Percentiles rank a stretch among this genome's conserved stretches.
Conservation (phyloP, 2,888 invertebrate species). For the Calliphora vomitoria region DNA sequence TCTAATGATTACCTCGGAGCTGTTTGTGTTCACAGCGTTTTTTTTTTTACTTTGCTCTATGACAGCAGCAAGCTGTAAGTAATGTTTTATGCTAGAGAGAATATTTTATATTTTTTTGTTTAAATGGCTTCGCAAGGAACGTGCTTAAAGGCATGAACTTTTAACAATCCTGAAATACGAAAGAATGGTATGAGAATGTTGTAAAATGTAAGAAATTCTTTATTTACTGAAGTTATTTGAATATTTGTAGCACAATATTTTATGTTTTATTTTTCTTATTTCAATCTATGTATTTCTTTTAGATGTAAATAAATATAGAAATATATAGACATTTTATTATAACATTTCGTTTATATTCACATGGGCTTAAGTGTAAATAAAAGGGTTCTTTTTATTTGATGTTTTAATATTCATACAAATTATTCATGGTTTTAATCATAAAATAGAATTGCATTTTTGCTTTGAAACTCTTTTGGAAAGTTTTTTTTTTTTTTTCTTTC, state of each 20-base stretch:
- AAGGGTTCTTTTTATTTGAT: slow-evolving; percentile 17
- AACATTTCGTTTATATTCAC: slow-evolving; percentile 11
- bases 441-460: not conserved
- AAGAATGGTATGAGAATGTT: not conserved
- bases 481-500: not conserved
- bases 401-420: slow-evolving; percentile 1
- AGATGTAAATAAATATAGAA: not conserved
- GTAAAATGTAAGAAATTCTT: not conserved
- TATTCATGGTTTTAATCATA: slow-evolving; percentile 14
- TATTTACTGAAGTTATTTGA: not conserved
- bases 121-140: not conserved
- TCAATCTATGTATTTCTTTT: no score
- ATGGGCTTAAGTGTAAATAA: not conserved
- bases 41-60: not conserved
- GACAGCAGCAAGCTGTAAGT: not conserved
- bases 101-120: not conserved
- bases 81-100: not conserved
- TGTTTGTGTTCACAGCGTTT: slow-evolving; percentile 10
- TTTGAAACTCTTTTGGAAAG: not conserved
- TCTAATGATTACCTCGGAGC: slow-evolving; percentile 23
- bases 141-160: slow-evolving; percentile 27
- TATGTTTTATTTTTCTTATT: not conserved
- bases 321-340: not conserved
- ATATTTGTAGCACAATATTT: slow-evolving; percentile 20
- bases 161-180: not conserved